Conservation (phyloP, 1,140 invertebrate species). For the Radopholus similis region DNA sequence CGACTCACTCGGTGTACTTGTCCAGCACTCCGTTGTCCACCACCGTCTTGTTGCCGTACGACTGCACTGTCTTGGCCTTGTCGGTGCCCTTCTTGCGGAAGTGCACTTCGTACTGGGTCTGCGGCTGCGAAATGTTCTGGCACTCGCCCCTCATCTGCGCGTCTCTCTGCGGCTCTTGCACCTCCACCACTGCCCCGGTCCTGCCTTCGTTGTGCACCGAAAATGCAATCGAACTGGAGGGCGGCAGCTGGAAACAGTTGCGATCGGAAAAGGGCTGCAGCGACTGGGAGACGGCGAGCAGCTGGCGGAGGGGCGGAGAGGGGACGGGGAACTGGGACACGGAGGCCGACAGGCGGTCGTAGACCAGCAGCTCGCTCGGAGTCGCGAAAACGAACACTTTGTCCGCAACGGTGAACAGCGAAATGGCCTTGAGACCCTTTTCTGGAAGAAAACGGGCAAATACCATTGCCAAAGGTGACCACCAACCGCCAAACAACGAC, state of each 20-base stretch:
- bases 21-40: constrained; percentile 59
- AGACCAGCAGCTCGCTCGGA: constrained; percentile 50
- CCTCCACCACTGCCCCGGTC: constrained; percentile 41
- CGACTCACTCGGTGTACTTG: constrained; percentile 52
- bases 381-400: constrained; percentile 60
- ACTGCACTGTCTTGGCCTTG: constrained; percentile 51
- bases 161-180: constrained; percentile 19
- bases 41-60: constrained; percentile 43
- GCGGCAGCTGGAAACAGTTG: constrained; percentile 48
- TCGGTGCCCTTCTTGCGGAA: constrained; percentile 50
- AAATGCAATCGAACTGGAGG: constrained; percentile 47
- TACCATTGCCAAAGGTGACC: background rate
- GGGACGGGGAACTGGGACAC: constrained; percentile 45
- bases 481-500: constrained; percentile 49
- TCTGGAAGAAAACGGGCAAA: constrained; percentile 28
- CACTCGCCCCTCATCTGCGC: constrained; percentile 20
- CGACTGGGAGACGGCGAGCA: constrained; percentile 54
- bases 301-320: constrained; percentile 54
- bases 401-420: constrained; percentile 57
- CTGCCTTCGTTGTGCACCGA: constrained; percentile 54
- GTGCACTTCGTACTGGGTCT: constrained; percentile 56
- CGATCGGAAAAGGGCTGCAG: constrained; percentile 55
- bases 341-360: constrained; percentile 39
- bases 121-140: constrained; percentile 50
- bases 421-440: constrained; percentile 53